Percentiles rank a stretch among this genome's conserved stretches.
Evolutionary conservation across 2,113 vertebrate species (phyloP).

Genomic region (Carassius auratus): DNA sequence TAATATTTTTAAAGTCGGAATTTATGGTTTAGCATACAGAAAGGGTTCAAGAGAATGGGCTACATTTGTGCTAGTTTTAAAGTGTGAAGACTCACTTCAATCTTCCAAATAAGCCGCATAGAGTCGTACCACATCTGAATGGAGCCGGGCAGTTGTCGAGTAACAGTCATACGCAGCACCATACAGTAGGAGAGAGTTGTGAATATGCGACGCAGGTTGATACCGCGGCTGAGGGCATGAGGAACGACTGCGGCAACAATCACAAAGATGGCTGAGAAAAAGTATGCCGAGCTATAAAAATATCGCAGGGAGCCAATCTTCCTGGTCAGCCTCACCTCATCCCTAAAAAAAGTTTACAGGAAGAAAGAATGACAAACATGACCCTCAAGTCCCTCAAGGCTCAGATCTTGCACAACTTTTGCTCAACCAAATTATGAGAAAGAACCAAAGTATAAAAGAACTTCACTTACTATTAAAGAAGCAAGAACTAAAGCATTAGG

Average conservation of each 20-base stretch:
- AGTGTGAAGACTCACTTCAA: conserved; percentile 81
- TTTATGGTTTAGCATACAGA: too few species aligned
- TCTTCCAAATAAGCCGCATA: conserved; percentile 89
- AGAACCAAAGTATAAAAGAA: background rate
- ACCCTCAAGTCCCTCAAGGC: too few species aligned
- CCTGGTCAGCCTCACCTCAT: conserved; percentile 89
- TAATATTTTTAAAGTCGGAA: too few species aligned
- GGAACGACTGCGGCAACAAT: conserved; percentile 91
- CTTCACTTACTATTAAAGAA: background rate
- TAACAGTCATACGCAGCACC: conserved; percentile 93
- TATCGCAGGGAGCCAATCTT: conserved; percentile 94
- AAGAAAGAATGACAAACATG: conserved; percentile 47
- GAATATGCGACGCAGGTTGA: conserved; percentile 89
- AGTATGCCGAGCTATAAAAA: conserved; percentile 95
- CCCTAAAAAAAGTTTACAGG: conserved; percentile 71
- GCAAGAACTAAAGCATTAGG: background rate
- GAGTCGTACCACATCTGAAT: conserved; percentile 98
- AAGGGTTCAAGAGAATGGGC: too few species aligned
- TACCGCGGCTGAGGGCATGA: conserved; percentile 83
- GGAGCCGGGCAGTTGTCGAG: conserved; percentile 90
- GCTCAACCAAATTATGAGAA: too few species aligned
- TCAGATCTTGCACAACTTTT: too few species aligned
- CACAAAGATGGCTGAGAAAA: conserved; percentile 95
- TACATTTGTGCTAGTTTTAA: too few species aligned
- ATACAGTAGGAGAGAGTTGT: conserved; percentile 96